phyloP scores from a whole-genome alignment of 2,113 vertebrate genomes.

The Phaethornis superciliosus region DNA sequence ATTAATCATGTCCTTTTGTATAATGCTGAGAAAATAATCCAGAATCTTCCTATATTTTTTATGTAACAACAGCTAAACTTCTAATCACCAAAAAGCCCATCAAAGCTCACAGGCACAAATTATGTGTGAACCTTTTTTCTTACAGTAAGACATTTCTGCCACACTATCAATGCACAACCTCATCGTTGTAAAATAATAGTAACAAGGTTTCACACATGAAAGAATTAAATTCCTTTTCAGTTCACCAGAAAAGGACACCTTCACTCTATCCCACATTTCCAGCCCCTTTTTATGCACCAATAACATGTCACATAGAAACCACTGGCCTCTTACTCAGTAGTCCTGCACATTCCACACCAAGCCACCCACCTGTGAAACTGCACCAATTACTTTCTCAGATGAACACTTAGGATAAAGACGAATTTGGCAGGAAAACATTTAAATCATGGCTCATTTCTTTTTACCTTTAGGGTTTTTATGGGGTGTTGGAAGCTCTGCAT shows the following conservation, averaged over 20 bases:
- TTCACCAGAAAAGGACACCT: not conserved
- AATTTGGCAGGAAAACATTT: not conserved
- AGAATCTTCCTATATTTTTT: not conserved
- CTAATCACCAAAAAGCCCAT: not conserved
- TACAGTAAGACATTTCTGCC: not conserved
- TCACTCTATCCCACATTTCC: not conserved
- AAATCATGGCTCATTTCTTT: not conserved
- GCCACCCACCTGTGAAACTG: not conserved
- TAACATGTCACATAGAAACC: not conserved
- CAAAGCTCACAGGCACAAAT: not conserved
- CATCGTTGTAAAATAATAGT: not conserved
- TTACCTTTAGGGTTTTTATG: conserved; percentile 86
- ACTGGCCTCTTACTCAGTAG: not conserved
- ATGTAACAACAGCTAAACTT: not conserved
- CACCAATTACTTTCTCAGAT: not conserved
- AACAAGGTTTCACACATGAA: not conserved
- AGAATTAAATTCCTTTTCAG: not conserved
- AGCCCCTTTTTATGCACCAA: not conserved
- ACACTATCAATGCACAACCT: accelerated
- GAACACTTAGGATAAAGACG: not conserved
- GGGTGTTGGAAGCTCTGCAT: conserved; percentile 93
- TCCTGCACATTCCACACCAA: not conserved
- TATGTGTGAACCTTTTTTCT: not conserved
- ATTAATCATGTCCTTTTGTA: not conserved
- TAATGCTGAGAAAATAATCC: not conserved